phyloP scores from a whole-genome alignment of 2,888 invertebrate species.

The Apodemia hepburni region DNA sequence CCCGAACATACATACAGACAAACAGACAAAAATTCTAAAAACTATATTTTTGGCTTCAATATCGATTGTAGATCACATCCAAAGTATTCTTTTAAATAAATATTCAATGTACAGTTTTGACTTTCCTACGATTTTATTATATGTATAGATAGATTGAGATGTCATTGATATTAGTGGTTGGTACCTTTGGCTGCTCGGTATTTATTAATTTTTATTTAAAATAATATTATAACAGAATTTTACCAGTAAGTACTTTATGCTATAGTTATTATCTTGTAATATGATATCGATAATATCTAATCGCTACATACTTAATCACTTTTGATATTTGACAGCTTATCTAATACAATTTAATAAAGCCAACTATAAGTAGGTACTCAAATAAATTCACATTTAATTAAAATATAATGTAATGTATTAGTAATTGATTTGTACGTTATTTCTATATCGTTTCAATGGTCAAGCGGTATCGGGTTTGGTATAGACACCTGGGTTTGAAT shows the following conservation, averaged over 20 bases:
- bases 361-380: conserved; percentile 33
- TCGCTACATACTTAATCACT: conserved; percentile 42
- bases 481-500: too few species aligned
- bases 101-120: too few species aligned
- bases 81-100: too few species aligned
- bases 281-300: conserved; percentile 36
- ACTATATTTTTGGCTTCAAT: too few species aligned
- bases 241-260: conserved; percentile 22
- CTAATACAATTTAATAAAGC: conserved; percentile 47
- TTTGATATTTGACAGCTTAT: conserved; percentile 45
- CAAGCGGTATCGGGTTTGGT: too few species aligned
- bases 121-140: too few species aligned
- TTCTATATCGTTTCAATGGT: not conserved
- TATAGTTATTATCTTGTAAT: conserved; percentile 34
- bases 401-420: not conserved
- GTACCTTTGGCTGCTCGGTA: too few species aligned
- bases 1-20: too few species aligned
- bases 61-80: too few species aligned
- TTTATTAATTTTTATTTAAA: not conserved
- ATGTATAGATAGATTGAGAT: too few species aligned
- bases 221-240: not conserved
- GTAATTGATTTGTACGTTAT: not conserved
- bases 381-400: not conserved
- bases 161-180: too few species aligned
- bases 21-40: too few species aligned